phyloP scores from a whole-genome alignment of 2,797 vertebrate species.

The Arnoldichthys spilopterus region DNA sequence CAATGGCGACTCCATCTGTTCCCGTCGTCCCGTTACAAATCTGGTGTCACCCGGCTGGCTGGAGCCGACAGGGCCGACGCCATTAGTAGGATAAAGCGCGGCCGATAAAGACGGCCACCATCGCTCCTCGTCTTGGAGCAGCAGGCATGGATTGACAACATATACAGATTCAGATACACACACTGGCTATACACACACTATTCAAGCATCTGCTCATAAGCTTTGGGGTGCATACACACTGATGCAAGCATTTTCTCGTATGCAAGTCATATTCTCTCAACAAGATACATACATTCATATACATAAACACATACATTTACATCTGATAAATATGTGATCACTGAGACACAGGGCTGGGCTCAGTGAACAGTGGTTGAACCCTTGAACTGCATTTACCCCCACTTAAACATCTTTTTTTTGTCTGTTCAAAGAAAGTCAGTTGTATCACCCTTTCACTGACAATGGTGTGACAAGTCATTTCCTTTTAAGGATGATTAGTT shows the following conservation, averaged over 20 bases:
- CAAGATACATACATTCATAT: slow-evolving; percentile 8
- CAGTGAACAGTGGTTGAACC: slow-evolving; percentile 79
- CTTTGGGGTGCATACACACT: slow-evolving; percentile 14
- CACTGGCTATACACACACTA: neutral
- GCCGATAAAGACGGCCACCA: slow-evolving; percentile 53
- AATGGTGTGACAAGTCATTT: slow-evolving; percentile 47
- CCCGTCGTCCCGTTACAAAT: slow-evolving; percentile 88
- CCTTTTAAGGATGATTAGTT: slow-evolving; percentile 46
- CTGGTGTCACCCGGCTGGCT: slow-evolving; percentile 86
- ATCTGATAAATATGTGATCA: slow-evolving; percentile 80
- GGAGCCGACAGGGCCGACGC: slow-evolving; percentile 77
- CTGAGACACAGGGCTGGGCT: slow-evolving; percentile 61
- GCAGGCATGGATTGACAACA: slow-evolving; percentile 15
- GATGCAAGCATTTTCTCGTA: slow-evolving; percentile 17
- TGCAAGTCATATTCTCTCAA: neutral
- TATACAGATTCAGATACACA: slow-evolving; percentile 12
- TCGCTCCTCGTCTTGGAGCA: slow-evolving; percentile 83
- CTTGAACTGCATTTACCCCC: slow-evolving; percentile 78
- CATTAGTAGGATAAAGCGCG: slow-evolving; percentile 78
- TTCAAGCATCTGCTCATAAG: neutral
- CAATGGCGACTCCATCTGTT: slow-evolving; percentile 90
- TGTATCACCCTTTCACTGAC: slow-evolving; percentile 43
- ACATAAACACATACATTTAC: slow-evolving; percentile 12
- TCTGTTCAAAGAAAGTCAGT: slow-evolving; percentile 51
- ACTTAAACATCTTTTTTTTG: slow-evolving; percentile 52